Evolutionary conservation across 2,113 vertebrate genomes (phyloP).

Genomic region (Oncorhynchus masou): DNA sequence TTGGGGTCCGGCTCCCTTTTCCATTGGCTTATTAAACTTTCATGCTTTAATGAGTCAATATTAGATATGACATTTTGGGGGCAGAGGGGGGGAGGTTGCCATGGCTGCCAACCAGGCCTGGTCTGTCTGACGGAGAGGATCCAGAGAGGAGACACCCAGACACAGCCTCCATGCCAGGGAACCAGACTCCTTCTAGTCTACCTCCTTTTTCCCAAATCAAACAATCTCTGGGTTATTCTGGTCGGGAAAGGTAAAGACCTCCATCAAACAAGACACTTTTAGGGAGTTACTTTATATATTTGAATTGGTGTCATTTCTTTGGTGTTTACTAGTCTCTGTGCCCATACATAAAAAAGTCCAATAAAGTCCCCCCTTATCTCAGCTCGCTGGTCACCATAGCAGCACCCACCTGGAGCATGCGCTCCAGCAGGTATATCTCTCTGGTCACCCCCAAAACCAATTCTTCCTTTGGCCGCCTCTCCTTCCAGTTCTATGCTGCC

Average conservation of each 20-base stretch:
- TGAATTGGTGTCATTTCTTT: neutral
- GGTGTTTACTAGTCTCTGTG: constrained; percentile 17
- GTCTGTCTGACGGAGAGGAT: neutral
- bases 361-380: too few species aligned
- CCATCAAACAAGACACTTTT: neutral
- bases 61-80: constrained; percentile 71
- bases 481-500: too few species aligned
- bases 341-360: too few species aligned
- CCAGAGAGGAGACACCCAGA: neutral
- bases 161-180: neutral
- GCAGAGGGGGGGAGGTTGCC: constrained; percentile 48
- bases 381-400: too few species aligned
- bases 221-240: neutral
- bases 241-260: neutral
- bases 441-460: too few species aligned
- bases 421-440: too few species aligned
- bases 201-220: neutral
- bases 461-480: too few species aligned
- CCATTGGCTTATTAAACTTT: constrained; percentile 72
- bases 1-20: constrained; percentile 41
- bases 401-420: too few species aligned
- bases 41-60: constrained; percentile 72
- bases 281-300: neutral
- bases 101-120: constrained; percentile 42
- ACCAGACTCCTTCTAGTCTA: neutral